A percentile compares a stretch with the other conserved stretches of the same genome.
Conservation (phyloP, 2,113 vertebrate genomes). For the Chascanopsetta lugubris region DNA sequence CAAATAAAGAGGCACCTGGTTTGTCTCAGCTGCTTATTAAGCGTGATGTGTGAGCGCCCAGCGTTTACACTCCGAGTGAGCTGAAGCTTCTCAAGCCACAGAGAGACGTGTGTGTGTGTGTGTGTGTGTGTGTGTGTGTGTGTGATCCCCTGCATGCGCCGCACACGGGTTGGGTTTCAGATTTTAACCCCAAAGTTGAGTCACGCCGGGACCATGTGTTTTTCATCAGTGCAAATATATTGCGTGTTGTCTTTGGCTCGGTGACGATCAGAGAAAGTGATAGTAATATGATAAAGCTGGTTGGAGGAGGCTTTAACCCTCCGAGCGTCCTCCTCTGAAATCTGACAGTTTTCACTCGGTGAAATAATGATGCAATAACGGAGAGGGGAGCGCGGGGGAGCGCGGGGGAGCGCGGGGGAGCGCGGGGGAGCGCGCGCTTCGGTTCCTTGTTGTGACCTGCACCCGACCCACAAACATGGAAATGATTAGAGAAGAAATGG, state of each 20-base stretch:
- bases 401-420: conserved; percentile 27
- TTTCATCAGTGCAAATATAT: conserved; percentile 67
- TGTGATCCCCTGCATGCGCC: conserved; percentile 61
- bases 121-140: no score
- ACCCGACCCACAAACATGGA: conserved; percentile 61
- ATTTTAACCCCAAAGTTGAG: conserved; percentile 66
- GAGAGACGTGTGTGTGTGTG: conserved; percentile 52
- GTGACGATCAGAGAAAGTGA: conserved; percentile 61
- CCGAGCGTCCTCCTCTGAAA: conserved; percentile 54
- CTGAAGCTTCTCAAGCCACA: conserved; percentile 43
- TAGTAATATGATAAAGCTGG: conserved; percentile 72
- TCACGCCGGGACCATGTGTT: conserved; percentile 71
- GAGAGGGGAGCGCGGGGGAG: no score
- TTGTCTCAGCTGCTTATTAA: conserved; percentile 63
- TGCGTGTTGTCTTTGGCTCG: conserved; percentile 73
- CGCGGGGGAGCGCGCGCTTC: conserved; percentile 11
- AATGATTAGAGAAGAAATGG: conserved; percentile 48
- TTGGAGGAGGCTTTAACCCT: conserved; percentile 59
- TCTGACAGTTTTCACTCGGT: conserved; percentile 52
- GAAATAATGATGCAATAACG: conserved; percentile 66
- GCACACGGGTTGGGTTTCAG: conserved; percentile 61
- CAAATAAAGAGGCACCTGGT: conserved; percentile 56
- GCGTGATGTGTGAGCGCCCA: conserved; percentile 36
- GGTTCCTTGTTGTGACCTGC: conserved; percentile 50
- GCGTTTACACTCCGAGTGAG: conserved; percentile 50